phyloP scores from a whole-genome alignment of 1,140 invertebrate genomes.

The Zaprionus capensis region DNA sequence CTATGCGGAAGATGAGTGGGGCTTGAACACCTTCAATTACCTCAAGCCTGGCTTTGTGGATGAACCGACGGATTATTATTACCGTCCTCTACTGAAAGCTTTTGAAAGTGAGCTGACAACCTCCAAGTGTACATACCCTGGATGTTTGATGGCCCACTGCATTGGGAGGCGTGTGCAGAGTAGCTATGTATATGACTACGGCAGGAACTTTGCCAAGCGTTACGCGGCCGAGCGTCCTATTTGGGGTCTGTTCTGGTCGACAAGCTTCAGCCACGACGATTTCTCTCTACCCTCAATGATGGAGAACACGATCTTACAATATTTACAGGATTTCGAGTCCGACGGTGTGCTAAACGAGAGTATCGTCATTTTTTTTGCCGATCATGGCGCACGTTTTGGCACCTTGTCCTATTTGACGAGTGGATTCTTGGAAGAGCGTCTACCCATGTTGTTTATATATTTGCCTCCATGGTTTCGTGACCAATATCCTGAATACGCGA shows the following conservation, averaged over 20 bases:
- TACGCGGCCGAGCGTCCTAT: slow-evolving; percentile 83
- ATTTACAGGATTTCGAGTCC: slow-evolving; percentile 86
- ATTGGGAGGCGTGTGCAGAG: slow-evolving; percentile 86
- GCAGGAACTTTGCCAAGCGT: slow-evolving; percentile 85
- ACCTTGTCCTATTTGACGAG: slow-evolving; percentile 86
- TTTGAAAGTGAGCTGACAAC: slow-evolving; percentile 81
- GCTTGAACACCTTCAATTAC: slow-evolving; percentile 92
- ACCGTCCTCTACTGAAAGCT: slow-evolving; percentile 89
- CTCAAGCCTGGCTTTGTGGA: slow-evolving; percentile 90
- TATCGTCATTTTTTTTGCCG: slow-evolving; percentile 92
- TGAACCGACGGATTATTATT: slow-evolving; percentile 93
- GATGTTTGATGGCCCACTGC: slow-evolving; percentile 79
- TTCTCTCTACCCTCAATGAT: slow-evolving; percentile 86
- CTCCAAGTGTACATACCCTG: slow-evolving; percentile 33
- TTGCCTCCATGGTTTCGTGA: slow-evolving; percentile 91
- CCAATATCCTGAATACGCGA: slow-evolving; percentile 87
- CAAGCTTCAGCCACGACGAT: slow-evolving; percentile 91
- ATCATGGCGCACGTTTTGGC: slow-evolving; percentile 96
- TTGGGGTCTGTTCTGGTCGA: slow-evolving; percentile 92
- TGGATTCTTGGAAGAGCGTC: slow-evolving; percentile 93
- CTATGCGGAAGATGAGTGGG: slow-evolving; percentile 90
- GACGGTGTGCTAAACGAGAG: slow-evolving; percentile 87
- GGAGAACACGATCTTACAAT: slow-evolving; percentile 86
- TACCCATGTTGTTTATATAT: slow-evolving; percentile 93
- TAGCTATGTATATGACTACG: slow-evolving; percentile 86